These are phyloP conservation scores for Climacteris rufus DNA, from an alignment of 2,113 vertebrate species.

Conservation along the genomic window DNA sequence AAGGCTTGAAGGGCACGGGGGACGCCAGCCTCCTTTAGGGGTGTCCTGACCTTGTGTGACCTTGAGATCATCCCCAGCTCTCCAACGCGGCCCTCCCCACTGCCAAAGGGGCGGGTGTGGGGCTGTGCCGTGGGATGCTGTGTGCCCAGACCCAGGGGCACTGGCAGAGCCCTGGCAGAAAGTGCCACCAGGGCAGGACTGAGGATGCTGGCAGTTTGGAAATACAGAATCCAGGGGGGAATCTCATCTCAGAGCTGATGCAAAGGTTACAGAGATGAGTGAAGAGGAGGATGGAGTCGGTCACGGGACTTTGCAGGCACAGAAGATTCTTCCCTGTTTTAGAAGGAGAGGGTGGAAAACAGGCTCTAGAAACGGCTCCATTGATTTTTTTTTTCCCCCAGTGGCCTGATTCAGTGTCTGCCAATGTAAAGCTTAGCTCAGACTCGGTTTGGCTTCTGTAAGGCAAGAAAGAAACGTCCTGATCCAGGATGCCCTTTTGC, in stretches of 20 bases:
- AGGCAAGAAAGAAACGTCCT: not conserved
- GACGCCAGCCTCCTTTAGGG: not conserved
- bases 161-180: not conserved
- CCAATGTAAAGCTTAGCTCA: not conserved
- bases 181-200: fast-evolving
- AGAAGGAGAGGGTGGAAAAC: not conserved
- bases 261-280: not conserved
- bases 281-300: fast-evolving
- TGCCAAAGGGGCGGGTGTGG: fast-evolving
- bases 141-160: fast-evolving
- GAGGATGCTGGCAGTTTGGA: fast-evolving
- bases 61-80: not conserved
- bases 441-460: not conserved
- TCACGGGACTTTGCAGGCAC: not conserved
- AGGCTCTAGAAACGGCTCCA: not conserved
- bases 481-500: not conserved
- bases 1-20: not conserved
- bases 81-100: not conserved
- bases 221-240: not conserved
- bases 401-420: not conserved
- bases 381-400: not conserved
- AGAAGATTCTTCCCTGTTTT: not conserved
- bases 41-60: slow-evolving; percentile 8
- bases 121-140: not conserved
- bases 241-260: not conserved